A percentile compares a stretch with the other conserved stretches of the same genome.
Evolutionary conservation across 2,797 vertebrate species (phyloP).

Genomic region (Chromobotia macracanthus): DNA sequence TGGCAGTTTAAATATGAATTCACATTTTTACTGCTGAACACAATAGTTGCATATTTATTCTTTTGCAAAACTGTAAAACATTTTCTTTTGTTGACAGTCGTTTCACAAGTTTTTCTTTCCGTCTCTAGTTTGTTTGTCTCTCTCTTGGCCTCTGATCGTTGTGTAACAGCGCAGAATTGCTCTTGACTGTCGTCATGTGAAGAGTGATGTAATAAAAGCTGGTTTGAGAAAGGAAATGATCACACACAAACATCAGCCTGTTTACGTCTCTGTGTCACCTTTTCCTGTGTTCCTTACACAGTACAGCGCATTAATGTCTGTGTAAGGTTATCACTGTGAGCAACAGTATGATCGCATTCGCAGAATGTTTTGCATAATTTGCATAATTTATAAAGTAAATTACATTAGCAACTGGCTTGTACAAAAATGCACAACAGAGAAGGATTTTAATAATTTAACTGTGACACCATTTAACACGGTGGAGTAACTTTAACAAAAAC

Average conservation of each 20-base stretch:
- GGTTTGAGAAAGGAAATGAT: slow-evolving; percentile 1
- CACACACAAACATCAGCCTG: no score
- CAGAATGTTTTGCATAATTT: no score
- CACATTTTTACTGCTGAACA: neutral
- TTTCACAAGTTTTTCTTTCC: neutral
- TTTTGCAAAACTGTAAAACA: slow-evolving; percentile 11
- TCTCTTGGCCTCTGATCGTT: slow-evolving; percentile 35
- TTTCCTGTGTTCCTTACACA: no score
- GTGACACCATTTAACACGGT: no score
- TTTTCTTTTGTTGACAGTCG: slow-evolving; percentile 5
- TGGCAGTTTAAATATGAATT: neutral
- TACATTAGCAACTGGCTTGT: no score
- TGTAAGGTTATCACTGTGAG: no score
- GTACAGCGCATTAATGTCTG: no score
- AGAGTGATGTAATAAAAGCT: slow-evolving; percentile 49
- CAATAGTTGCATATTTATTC: slow-evolving; percentile 8
- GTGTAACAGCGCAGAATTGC: slow-evolving; percentile 22
- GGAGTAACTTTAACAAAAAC: no score
- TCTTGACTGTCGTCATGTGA: slow-evolving; percentile 8
- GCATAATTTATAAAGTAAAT: no score
- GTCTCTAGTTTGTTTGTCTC: neutral
- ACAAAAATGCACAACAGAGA: no score
- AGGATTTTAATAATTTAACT: no score
- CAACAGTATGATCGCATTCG: no score
- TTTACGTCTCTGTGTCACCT: neutral